Base-by-base conservation (phyloP, 2,113 vertebrate genomes). In the Pleuronectes platessa region DNA sequence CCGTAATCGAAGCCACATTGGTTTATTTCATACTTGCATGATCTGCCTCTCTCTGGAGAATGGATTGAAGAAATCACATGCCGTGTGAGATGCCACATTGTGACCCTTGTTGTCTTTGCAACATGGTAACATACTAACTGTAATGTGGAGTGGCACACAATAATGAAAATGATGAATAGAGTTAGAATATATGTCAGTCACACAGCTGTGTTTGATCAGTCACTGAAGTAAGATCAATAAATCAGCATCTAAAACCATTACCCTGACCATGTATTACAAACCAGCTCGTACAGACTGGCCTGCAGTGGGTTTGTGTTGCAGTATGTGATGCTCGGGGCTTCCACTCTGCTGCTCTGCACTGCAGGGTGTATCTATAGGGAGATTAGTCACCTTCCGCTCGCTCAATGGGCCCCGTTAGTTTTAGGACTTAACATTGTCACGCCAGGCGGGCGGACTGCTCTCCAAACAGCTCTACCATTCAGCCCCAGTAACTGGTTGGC, bases 311-410 rank as follows among this genome's bases (percentile, higher is more conserved):
- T 68, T 4, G 11, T 56, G 53, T 76, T 23, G 63, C 74, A 37
- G 24, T 60, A 21, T 79, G 83, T 60, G 83, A 31, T 31, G 31
- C 31, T 31, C 31, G 31, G 31, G 31, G 81, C 79, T 83, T 79
- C 61, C 65, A 74, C 60, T 72, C 74, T 67, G 78, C 69, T 69
- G 78, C 35, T 73, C 67, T 23, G 71, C 61, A 37, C 84, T 68
- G 71, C 80, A 63, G 83, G 86, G 68, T 81, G 83, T 71, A 76
- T 82, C 86, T 88, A 81, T 72, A 76, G 82, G 74, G 78, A 92
- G 92, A 92, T 94, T 92, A 94, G 82, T 6, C 58, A 61, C 74
- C 84, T 92, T 91, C 91, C 89, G 88, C 85, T 89, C 17, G 15
- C 78, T 90, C 69, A 85, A 61, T 84, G 79, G 70, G 61, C 76